Conservation (phyloP, 2,113 vertebrate species). For the Bostrychus sinensis region DNA sequence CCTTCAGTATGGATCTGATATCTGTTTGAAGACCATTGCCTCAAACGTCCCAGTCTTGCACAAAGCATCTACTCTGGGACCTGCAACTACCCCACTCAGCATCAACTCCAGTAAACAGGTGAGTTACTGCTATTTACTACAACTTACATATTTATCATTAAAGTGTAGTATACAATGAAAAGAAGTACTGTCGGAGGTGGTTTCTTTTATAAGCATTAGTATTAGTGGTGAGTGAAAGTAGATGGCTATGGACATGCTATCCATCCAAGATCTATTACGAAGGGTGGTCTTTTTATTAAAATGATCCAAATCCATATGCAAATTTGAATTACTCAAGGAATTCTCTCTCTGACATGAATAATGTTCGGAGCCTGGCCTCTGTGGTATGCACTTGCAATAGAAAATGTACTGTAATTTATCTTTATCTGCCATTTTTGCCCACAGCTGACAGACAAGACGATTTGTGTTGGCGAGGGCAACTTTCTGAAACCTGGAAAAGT, state of each 20-base stretch:
- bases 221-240: background rate
- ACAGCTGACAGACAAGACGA: constrained; percentile 30
- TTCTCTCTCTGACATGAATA: background rate
- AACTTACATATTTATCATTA: too few species aligned
- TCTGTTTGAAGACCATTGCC: constrained; percentile 40
- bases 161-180: too few species aligned
- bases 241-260: background rate
- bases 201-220: too few species aligned
- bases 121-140: background rate
- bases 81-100: constrained; percentile 4
- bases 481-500: constrained; percentile 22
- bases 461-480: constrained; percentile 19
- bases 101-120: constrained; percentile 52
- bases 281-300: background rate
- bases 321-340: background rate
- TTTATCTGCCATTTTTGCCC: constrained; percentile 15
- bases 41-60: constrained; percentile 34
- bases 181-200: too few species aligned
- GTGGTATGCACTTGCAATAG: background rate
- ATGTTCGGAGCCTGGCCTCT: background rate
- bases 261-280: background rate
- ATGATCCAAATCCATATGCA: background rate
- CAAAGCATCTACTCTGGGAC: constrained; percentile 39
- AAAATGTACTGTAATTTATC: constrained; percentile 6
- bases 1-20: constrained; percentile 69